Conservation (phyloP, 92 coral and sea anemone species). For the Phenganax marumi region DNA sequence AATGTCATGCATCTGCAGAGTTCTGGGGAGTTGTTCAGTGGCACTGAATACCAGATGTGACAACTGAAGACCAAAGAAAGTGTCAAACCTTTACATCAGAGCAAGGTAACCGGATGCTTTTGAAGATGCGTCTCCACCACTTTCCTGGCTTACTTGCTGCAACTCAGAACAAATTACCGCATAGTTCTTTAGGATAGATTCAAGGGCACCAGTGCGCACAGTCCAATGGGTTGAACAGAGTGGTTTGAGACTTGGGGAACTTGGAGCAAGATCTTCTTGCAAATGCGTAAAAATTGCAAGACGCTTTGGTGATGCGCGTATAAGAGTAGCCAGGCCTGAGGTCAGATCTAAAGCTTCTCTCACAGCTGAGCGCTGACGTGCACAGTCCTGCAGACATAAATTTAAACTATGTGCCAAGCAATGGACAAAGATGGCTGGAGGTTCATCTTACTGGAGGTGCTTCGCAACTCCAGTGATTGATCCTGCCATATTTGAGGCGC, state of each 20-base stretch:
- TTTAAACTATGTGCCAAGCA: slow-evolving; percentile 18
- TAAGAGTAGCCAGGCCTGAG: slow-evolving; percentile 20
- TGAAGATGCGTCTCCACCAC: background rate
- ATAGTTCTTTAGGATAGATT: slow-evolving; percentile 17
- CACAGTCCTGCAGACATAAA: slow-evolving; percentile 23
- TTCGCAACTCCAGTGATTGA: background rate
- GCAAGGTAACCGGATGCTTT: slow-evolving; percentile 15
- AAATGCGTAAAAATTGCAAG: background rate
- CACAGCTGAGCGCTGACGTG: background rate
- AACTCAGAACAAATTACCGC: background rate
- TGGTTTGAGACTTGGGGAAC: slow-evolving; percentile 8
- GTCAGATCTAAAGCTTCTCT: slow-evolving; percentile 8
- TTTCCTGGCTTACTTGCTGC: background rate
- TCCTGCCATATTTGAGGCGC: slow-evolving; percentile 24
- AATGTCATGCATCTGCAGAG: slow-evolving; percentile 6
- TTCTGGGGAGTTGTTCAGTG: slow-evolving; percentile 10
- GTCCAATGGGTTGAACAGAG: slow-evolving; percentile 19
- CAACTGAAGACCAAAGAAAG: slow-evolving; percentile 24
- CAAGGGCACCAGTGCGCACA: slow-evolving; percentile 18
- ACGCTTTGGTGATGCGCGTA: slow-evolving; percentile 14
- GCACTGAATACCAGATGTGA: slow-evolving; percentile 10
- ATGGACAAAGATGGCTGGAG: slow-evolving; percentile 2
- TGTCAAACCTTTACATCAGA: slow-evolving; percentile 18
- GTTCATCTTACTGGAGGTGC: background rate
- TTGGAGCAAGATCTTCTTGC: background rate